Conservation (phyloP, 2,888 invertebrate species). For the Dione juno region DNA sequence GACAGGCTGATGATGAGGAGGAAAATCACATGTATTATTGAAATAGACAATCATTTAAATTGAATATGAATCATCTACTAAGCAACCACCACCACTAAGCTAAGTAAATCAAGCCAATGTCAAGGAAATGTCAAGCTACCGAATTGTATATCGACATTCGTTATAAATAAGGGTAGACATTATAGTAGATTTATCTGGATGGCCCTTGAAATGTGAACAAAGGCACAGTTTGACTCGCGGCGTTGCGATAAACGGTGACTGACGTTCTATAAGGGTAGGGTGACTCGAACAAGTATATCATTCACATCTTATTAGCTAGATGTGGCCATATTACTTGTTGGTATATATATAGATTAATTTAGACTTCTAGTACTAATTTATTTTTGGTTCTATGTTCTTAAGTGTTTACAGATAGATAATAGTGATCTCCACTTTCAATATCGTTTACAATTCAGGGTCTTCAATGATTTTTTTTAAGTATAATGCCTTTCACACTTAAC, state of each 20-base stretch:
- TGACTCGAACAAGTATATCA: conserved; percentile 40
- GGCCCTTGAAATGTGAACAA: conserved; percentile 42
- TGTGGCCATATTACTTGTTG: not conserved
- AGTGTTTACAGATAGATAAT: too few species aligned
- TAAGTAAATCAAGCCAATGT: not conserved
- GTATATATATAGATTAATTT: not conserved
- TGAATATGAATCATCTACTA: too few species aligned
- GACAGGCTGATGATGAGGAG: too few species aligned
- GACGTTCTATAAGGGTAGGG: conserved; percentile 53
- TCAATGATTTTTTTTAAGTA: too few species aligned
- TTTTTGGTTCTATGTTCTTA: too few species aligned
- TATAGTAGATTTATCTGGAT: conserved; percentile 41
- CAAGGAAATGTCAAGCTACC: not conserved
- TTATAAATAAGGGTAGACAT: conserved; percentile 32
- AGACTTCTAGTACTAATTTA: not conserved
- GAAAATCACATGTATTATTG: too few species aligned
- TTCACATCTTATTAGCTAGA: conserved; percentile 9
- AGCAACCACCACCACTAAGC: too few species aligned
- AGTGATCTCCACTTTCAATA: too few species aligned
- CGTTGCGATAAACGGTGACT: conserved; percentile 58
- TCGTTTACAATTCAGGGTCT: too few species aligned
- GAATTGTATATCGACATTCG: conserved; percentile 12
- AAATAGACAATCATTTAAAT: too few species aligned
- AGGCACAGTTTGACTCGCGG: conserved; percentile 46
- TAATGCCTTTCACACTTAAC: too few species aligned